Conservation (phyloP, 2,113 vertebrate species). For the Phodopus roborovskii region DNA sequence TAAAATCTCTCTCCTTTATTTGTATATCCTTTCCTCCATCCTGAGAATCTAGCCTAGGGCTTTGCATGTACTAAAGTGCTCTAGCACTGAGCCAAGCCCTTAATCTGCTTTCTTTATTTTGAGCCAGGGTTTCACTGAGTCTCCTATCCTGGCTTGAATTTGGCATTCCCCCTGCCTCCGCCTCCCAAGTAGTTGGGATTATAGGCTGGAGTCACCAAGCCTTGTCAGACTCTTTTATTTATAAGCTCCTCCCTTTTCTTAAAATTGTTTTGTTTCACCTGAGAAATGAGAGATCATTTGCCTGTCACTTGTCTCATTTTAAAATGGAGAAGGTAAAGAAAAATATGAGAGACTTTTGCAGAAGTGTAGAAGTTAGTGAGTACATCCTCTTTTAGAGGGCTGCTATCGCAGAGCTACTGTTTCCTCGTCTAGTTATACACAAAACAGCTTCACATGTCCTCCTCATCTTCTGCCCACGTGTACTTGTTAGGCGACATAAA, state of each 20-base stretch:
- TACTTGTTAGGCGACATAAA: neutral
- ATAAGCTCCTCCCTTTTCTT: neutral
- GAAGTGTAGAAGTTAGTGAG: neutral
- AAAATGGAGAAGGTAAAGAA: conserved; percentile 14
- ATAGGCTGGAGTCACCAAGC: neutral
- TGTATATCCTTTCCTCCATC: neutral
- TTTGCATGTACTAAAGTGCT: neutral
- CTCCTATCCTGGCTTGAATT: neutral
- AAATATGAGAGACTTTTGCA: neutral
- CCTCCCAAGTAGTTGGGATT: neutral
- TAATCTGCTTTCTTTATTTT: neutral
- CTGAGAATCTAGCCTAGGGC: neutral
- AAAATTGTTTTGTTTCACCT: conserved; percentile 20
- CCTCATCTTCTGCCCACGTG: neutral
- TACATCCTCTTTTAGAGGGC: neutral
- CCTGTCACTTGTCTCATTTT: conserved; percentile 20
- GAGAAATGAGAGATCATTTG: neutral
- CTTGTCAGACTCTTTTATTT: neutral
- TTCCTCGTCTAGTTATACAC: neutral
- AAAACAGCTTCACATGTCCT: neutral
- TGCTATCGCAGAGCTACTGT: neutral
- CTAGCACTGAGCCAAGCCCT: neutral
- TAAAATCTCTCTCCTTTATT: neutral
- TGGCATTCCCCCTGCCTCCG: neutral
- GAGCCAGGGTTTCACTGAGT: neutral